phyloP scores from a whole-genome alignment of 2,113 vertebrate species.

The Tympanuchus pallidicinctus region DNA sequence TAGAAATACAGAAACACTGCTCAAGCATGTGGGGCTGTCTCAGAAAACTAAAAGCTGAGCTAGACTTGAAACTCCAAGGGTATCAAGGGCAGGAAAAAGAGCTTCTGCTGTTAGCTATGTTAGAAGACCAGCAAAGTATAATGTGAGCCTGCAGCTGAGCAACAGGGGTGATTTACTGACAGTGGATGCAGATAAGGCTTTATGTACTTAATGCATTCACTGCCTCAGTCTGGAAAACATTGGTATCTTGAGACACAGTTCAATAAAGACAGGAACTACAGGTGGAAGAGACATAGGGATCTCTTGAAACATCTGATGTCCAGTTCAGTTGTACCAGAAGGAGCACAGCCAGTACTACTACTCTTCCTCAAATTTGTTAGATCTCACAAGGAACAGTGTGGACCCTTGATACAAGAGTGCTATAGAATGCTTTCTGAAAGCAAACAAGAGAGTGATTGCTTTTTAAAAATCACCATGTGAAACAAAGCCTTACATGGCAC shows the following conservation, averaged over 20 bases:
- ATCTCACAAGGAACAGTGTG: background rate
- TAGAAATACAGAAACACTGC: background rate
- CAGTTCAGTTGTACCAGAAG: background rate
- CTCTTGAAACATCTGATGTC: background rate
- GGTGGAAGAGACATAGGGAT: background rate
- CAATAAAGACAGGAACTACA: background rate
- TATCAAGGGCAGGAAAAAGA: background rate
- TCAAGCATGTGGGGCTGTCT: background rate
- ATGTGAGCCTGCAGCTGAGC: background rate
- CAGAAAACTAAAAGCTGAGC: background rate
- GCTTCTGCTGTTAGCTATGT: background rate
- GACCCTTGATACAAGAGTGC: background rate
- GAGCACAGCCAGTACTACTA: background rate
- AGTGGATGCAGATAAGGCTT: background rate
- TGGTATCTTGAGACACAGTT: background rate
- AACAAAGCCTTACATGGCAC: slow-evolving; percentile 2
- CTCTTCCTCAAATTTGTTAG: background rate
- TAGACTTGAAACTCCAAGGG: background rate
- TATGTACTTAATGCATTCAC: background rate
- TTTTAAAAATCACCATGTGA: slow-evolving; percentile 4
- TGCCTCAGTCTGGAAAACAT: background rate
- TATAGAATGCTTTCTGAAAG: background rate
- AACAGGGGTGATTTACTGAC: background rate
- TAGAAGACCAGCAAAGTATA: background rate
- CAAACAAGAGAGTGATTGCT: slow-evolving; percentile 33